Conservation (phyloP, 2,888 invertebrate genomes). For the Cynaeus angustus region DNA sequence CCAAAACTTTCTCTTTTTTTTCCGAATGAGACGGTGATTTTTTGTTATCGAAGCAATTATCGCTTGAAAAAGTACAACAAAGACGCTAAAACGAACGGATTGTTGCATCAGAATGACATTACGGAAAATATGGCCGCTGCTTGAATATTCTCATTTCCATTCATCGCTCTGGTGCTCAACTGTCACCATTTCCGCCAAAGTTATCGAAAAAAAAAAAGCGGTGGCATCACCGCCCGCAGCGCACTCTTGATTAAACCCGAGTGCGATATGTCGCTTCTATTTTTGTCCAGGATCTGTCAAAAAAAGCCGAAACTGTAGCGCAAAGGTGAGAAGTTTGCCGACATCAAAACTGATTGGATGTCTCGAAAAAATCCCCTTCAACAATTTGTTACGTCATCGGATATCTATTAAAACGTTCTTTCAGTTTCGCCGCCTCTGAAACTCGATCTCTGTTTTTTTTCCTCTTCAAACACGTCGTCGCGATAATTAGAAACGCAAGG, state of each 20-base stretch:
- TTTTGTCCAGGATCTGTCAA: no score
- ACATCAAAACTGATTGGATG: slow-evolving; percentile 38
- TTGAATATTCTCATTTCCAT: slow-evolving; percentile 4
- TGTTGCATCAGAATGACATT: slow-evolving; percentile 1
- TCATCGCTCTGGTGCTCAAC: slow-evolving; percentile 21
- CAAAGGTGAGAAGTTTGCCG: slow-evolving; percentile 45
- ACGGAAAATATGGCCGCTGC: slow-evolving; percentile 6
- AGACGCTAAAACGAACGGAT: neutral
- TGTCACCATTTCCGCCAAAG: slow-evolving; percentile 14
- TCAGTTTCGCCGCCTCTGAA: slow-evolving; percentile 53
- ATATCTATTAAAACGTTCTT: slow-evolving; percentile 61
- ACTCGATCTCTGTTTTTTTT: slow-evolving; percentile 50
- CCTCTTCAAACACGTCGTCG: slow-evolving; percentile 22
- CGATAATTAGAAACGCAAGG: slow-evolving; percentile 38
- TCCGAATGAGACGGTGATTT: neutral
- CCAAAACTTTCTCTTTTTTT: neutral
- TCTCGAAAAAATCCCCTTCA: slow-evolving; percentile 44
- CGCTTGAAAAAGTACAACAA: no score
- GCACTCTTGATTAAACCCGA: no score
- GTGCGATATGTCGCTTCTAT: no score
- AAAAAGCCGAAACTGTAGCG: slow-evolving; percentile 14
- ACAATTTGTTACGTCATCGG: slow-evolving; percentile 66
- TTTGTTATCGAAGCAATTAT: neutral
- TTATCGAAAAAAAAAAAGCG: slow-evolving; percentile 5
- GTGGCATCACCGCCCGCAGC: no score